Base-by-base conservation (phyloP, 2,113 vertebrate genomes). In the Sterrhoptilus dennistouni region DNA sequence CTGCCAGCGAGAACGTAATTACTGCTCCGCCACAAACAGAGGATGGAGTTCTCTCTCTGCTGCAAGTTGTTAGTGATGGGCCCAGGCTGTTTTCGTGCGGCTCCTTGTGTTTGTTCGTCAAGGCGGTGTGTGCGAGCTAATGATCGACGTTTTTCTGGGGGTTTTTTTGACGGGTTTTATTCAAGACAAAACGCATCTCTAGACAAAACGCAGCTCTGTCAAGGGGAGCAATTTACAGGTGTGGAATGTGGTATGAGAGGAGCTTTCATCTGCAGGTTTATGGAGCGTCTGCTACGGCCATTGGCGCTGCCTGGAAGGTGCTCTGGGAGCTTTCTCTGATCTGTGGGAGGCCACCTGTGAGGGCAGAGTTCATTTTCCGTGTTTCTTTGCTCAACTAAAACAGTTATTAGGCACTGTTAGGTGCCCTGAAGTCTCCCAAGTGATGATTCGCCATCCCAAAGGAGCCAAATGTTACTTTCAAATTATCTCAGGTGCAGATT, bases 1-100 rank as follows among this genome's bases (percentile, higher is more conserved):
- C 95, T 94, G 95, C 97, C 97, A 96, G 95, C 47, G 65, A 97
- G 96, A 88, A 83, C 10, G 69, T 92, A 96, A 97, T 97, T 97
- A 97, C 93, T 93, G 90, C 90, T 91, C 33, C 81, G 59, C 83
- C 89, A 49, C 95, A 97, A 97, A 96, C 93, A 94, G 93, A 80
- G 95, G 53, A 83, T 45, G 87, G 95, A 94, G 83, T 74, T 38
- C 38, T 38, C 38, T 38, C 95, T 95, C 95, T 94, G 96, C 96
- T 96, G 95, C 35, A 93, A 96, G 92, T 79, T 92, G 95, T 87
- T 68, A 86, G 89, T 83, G 92, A 83, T 56, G 35, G 81, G 91
- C 25, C 86, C 16, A 8, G 85, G 78, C 86, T 89, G 21, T 88
- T 91, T 85, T n/a, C 63, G 2, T 36, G 91, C 57, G 65, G 79